These are phyloP conservation scores for Mus spretus DNA, from an alignment of 2,797 vertebrate genomes.

Conservation along the genomic window DNA sequence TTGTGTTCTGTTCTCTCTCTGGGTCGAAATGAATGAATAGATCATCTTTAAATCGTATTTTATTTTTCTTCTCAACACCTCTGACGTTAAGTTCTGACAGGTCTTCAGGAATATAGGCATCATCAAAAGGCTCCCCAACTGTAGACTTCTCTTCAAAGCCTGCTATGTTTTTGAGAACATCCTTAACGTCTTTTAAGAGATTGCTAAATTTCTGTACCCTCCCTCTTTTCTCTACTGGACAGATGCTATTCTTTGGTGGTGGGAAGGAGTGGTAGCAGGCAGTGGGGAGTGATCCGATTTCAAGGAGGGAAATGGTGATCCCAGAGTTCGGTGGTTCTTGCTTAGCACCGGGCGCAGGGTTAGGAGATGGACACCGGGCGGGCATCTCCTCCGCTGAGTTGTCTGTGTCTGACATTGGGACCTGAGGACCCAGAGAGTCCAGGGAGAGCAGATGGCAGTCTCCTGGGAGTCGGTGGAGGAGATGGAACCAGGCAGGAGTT, in stretches of 20 bases:
- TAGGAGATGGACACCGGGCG: not conserved
- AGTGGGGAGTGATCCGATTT: constrained; percentile 45
- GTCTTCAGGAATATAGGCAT: not conserved
- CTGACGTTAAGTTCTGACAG: constrained; percentile 10
- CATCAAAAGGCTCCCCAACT: constrained; percentile 29
- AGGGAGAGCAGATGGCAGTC: not conserved
- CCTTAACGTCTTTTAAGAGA: constrained; percentile 65
- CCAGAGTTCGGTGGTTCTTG: constrained; percentile 7
- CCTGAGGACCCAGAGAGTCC: not conserved
- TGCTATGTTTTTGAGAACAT: constrained; percentile 14
- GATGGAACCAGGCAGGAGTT: constrained; percentile 21
- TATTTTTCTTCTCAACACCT: constrained; percentile 25
- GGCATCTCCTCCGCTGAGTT: not conserved
- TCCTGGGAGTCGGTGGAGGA: not conserved
- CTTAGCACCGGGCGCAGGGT: not conserved
- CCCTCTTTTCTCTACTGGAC: not conserved
- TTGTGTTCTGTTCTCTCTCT: constrained; percentile 31
- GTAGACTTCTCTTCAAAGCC: not conserved
- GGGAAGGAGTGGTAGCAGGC: not conserved
- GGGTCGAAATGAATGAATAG: not conserved
- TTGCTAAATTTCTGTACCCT: constrained; percentile 50
- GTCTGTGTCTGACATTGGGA: not conserved
- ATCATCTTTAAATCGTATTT: constrained; percentile 37
- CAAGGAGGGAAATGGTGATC: constrained; percentile 52
- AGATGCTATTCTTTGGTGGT: not conserved